These are phyloP conservation scores for Copsychus sechellarum DNA, from an alignment of 2,113 vertebrate genomes.

Conservation along the genomic window DNA sequence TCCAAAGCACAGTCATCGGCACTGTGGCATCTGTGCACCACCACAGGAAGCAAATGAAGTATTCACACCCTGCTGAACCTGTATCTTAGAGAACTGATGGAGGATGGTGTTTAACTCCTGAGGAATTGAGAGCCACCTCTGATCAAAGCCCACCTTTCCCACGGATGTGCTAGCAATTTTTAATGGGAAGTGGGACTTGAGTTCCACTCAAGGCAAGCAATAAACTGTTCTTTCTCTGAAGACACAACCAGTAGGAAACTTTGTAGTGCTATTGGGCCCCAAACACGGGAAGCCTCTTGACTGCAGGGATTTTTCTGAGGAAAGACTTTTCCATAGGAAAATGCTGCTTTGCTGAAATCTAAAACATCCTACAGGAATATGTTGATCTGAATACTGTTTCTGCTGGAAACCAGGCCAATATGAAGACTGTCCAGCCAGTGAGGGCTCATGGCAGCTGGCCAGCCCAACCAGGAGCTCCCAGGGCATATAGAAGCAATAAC, in stretches of 20 bases:
- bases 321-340: constrained; percentile 8
- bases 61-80: background rate
- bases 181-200: background rate
- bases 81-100: background rate
- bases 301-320: background rate
- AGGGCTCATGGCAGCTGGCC: background rate
- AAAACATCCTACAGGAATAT: constrained; percentile 1
- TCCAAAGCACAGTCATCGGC: background rate
- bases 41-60: background rate
- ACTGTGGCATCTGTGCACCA: background rate
- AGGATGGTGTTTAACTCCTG: background rate
- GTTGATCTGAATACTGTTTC: background rate
- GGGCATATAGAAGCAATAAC: background rate
- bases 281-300: background rate
- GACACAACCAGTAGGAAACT: background rate
- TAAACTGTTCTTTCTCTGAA: background rate
- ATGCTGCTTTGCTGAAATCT: constrained; percentile 10
- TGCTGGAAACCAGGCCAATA: background rate
- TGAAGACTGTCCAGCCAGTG: background rate
- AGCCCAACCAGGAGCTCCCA: background rate
- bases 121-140: background rate
- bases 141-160: background rate
- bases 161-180: background rate
- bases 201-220: background rate
- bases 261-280: fast-evolving